Percentiles rank a stretch among this genome's conserved stretches.
Evolutionary conservation across 2,797 vertebrate genomes (phyloP).

Genomic region (Pempheris klunzingeri): DNA sequence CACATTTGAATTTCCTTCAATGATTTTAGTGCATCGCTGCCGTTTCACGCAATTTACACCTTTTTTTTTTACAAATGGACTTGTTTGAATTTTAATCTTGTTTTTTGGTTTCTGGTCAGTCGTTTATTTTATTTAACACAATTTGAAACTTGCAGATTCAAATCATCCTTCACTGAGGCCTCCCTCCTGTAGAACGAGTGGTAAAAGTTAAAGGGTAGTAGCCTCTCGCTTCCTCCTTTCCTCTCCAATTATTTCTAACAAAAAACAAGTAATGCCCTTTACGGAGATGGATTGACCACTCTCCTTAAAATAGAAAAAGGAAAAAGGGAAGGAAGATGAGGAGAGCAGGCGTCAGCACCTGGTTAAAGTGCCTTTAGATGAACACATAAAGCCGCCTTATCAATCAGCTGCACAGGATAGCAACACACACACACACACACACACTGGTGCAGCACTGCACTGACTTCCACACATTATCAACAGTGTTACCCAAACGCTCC

Average conservation of each 20-base stretch:
- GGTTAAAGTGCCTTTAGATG: constrained; percentile 30
- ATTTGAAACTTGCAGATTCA: not conserved
- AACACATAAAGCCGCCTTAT: constrained; percentile 29
- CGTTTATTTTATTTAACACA: not conserved
- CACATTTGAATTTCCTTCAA: not conserved
- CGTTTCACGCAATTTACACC: not conserved
- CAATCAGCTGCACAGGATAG: constrained; percentile 29
- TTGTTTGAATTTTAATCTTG: no score
- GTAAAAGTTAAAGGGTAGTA: not conserved
- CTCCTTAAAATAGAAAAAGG: not conserved
- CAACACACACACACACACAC: constrained; percentile 19
- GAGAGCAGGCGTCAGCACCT: constrained; percentile 14
- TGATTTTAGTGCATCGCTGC: not conserved
- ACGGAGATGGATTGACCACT: constrained; percentile 2
- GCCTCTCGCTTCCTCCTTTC: not conserved
- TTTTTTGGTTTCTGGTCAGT: not conserved
- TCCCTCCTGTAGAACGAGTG: no score
- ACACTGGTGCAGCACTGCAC: no score
- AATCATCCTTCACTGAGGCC: no score
- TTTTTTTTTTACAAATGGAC: not conserved
- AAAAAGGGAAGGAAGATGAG: not conserved
- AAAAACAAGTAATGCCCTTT: not conserved
- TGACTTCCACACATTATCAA: no score
- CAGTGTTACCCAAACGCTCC: no score
- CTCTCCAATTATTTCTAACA: not conserved